These are phyloP conservation scores for Hartigia nigra DNA, from an alignment of 2,888 invertebrate genomes.

Conservation along the genomic window DNA sequence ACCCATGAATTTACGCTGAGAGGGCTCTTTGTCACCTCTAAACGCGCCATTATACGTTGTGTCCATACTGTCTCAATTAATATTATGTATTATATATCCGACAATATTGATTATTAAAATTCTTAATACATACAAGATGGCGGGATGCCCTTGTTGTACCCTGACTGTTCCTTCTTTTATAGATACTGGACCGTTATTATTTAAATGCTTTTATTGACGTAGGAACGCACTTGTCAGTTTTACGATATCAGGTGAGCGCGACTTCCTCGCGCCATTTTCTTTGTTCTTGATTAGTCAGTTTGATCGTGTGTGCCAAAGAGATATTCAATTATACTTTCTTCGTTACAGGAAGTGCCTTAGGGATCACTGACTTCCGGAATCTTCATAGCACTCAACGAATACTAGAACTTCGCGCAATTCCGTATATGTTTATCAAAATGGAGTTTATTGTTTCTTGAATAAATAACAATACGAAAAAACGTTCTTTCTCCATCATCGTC, in stretches of 20 bases:
- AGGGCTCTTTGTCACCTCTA: constrained; percentile 52
- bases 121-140: constrained; percentile 57
- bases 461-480: background rate
- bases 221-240: background rate
- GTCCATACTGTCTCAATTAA: constrained; percentile 64
- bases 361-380: background rate
- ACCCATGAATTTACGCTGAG: background rate
- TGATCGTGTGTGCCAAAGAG: background rate
- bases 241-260: background rate
- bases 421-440: background rate
- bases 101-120: constrained; percentile 66
- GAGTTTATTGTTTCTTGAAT: background rate
- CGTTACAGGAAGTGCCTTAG: background rate
- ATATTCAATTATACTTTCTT: background rate
- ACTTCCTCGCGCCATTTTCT: background rate
- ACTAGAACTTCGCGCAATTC: background rate
- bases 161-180: background rate
- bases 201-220: background rate
- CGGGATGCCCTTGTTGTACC: background rate
- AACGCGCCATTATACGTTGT: constrained; percentile 61
- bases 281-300: background rate
- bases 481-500: background rate
- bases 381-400: background rate
- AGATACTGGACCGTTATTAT: background rate
- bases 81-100: constrained; percentile 64